Evolutionary conservation across 2,888 invertebrate genomes (phyloP).

Genomic region (Pseudococcus viburni): DNA sequence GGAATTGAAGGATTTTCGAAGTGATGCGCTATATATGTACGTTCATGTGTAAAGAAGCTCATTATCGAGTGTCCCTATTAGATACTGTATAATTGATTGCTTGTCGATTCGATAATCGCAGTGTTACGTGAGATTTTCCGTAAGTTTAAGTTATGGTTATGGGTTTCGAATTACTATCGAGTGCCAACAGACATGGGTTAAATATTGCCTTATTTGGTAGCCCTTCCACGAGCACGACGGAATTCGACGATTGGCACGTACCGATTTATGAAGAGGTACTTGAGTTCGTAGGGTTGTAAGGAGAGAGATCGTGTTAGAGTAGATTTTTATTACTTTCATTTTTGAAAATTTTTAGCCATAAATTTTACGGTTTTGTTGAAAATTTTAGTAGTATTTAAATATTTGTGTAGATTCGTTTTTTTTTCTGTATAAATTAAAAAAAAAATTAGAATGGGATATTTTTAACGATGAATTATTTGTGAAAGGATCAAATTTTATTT

Average conservation of each 20-base stretch:
- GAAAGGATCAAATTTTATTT: no score
- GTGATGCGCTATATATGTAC: not conserved
- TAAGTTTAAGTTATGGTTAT: not conserved
- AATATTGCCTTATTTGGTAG: slow-evolving; percentile 6
- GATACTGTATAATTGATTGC: slow-evolving; percentile 5
- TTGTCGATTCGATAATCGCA: not conserved
- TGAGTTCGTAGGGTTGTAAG: no score
- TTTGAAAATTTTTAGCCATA: no score
- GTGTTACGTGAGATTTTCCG: slow-evolving; percentile 4
- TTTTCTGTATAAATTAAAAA: no score
- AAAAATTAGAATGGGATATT: no score
- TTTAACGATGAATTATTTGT: no score
- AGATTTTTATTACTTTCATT: no score
- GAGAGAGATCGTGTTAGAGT: no score
- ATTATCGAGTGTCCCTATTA: not conserved
- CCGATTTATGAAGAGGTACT: not conserved
- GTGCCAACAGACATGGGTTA: slow-evolving; percentile 14
- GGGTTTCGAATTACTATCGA: slow-evolving; percentile 1
- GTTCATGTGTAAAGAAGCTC: not conserved
- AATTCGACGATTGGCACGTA: slow-evolving; percentile 1
- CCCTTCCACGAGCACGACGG: not conserved
- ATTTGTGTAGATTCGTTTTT: no score
- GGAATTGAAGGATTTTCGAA: not conserved
- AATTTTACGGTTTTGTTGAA: no score
- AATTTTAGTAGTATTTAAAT: no score